Evolutionary conservation across 2,888 invertebrate genomes (phyloP).

Genomic region (Nebria brevicollis): DNA sequence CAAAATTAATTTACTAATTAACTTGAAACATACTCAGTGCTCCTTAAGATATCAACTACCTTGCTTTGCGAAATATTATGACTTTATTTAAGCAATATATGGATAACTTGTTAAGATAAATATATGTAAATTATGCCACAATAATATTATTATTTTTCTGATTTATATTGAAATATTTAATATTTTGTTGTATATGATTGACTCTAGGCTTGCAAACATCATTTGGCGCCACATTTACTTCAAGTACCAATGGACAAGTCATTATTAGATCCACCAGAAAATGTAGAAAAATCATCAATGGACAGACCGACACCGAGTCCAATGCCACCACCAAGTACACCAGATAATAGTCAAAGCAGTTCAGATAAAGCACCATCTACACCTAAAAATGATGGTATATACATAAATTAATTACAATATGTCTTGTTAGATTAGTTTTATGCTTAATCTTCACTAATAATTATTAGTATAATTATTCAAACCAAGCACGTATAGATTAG

Average conservation of each 20-base stretch:
- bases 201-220: slow-evolving; percentile 73
- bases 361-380: slow-evolving; percentile 67
- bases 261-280: slow-evolving; percentile 73
- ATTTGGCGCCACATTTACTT: slow-evolving; percentile 79
- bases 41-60: too few species aligned
- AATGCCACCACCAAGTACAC: slow-evolving; percentile 66
- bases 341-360: slow-evolving; percentile 53
- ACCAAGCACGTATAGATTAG: too few species aligned
- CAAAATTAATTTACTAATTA: too few species aligned
- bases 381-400: slow-evolving; percentile 64
- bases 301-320: slow-evolving; percentile 65
- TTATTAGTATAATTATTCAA: too few species aligned
- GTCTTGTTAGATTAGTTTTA: background rate
- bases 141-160: slow-evolving; percentile 4
- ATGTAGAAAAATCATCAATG: slow-evolving; percentile 56
- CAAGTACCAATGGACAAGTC: slow-evolving; percentile 80
- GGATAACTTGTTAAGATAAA: too few species aligned
- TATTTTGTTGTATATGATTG: slow-evolving; percentile 18
- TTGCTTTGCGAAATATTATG: too few species aligned
- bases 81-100: too few species aligned
- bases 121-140: background rate
- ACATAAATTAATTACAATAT: slow-evolving; percentile 48
- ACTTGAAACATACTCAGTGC: too few species aligned
- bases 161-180: slow-evolving; percentile 4
- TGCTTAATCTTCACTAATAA: background rate